Percentiles rank a stretch among this genome's conserved stretches.
phyloP scores from a whole-genome alignment of 2,113 vertebrate genomes.

The Gopherus flavomarginatus region DNA sequence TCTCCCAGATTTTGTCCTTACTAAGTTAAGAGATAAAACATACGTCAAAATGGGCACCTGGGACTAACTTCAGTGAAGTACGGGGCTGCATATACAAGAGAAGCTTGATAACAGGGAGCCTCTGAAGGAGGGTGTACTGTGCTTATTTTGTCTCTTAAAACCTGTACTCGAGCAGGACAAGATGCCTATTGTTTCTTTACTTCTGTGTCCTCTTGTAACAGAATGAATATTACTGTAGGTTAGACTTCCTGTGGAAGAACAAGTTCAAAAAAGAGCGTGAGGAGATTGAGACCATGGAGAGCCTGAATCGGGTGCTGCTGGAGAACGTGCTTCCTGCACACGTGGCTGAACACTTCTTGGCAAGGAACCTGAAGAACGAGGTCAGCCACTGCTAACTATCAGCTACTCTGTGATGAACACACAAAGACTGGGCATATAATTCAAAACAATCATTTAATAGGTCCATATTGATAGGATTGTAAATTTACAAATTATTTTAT shows the following conservation, averaged over 20 bases:
- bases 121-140: constrained; percentile 47
- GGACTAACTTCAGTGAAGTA: not conserved
- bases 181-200: constrained; percentile 94
- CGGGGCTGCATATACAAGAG: not conserved
- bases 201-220: constrained; percentile 99
- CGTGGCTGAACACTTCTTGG: constrained; percentile 97
- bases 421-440: not conserved
- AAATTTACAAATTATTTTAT: not conserved
- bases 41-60: not conserved
- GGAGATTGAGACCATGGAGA: constrained; percentile 99
- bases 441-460: constrained; percentile 3
- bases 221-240: constrained; percentile 99
- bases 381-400: constrained; percentile 75
- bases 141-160: constrained; percentile 77
- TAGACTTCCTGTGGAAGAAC: constrained; percentile 99
- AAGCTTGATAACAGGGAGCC: not conserved
- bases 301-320: constrained; percentile 94
- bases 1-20: not conserved
- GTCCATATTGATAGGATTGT: not conserved
- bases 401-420: constrained; percentile 5
- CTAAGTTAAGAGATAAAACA: not conserved
- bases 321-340: constrained; percentile 97
- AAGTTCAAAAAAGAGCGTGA: constrained; percentile 99
- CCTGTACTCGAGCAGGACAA: constrained; percentile 82
- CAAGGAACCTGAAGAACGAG: constrained; percentile 97